Evolutionary conservation across 2,797 vertebrate genomes (phyloP).

Genomic region (Margarornis squamiger): DNA sequence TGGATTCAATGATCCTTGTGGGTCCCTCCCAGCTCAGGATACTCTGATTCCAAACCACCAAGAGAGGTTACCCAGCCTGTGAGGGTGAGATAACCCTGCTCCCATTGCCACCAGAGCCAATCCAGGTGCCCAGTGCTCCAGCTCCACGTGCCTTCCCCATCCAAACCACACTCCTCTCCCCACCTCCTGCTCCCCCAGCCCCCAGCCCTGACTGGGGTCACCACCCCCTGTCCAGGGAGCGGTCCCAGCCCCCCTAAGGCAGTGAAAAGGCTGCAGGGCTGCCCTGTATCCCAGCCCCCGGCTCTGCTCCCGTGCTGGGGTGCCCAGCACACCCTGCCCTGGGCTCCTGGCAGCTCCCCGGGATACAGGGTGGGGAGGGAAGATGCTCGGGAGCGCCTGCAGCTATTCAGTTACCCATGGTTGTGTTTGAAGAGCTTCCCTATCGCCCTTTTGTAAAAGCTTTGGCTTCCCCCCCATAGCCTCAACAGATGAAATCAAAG

Average conservation of each 20-base stretch:
- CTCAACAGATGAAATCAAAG: conserved; percentile 67
- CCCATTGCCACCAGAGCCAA: background rate
- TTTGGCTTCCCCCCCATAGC: conserved; percentile 62
- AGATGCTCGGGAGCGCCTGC: conserved; percentile 32
- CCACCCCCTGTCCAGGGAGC: background rate
- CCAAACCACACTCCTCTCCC: background rate
- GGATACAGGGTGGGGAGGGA: conserved; percentile 37
- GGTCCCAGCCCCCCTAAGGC: background rate
- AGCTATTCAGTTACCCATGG: conserved; percentile 51
- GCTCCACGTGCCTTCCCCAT: rapidly evolving
- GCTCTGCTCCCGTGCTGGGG: background rate
- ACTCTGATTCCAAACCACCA: background rate
- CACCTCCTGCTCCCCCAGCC: background rate
- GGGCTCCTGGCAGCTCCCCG: conserved; percentile 1
- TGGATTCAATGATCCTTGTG: background rate
- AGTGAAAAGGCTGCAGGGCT: background rate
- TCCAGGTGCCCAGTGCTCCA: background rate
- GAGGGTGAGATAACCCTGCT: background rate
- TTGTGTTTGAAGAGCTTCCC: conserved; percentile 64
- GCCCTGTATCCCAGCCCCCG: background rate
- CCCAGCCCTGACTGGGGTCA: background rate
- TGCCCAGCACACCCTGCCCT: background rate
- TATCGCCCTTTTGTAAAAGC: conserved; percentile 41
- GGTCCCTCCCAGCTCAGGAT: background rate
- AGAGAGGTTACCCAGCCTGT: rapidly evolving